Conservation (phyloP, 2,888 invertebrate species). For the Mellilla xanthometata region DNA sequence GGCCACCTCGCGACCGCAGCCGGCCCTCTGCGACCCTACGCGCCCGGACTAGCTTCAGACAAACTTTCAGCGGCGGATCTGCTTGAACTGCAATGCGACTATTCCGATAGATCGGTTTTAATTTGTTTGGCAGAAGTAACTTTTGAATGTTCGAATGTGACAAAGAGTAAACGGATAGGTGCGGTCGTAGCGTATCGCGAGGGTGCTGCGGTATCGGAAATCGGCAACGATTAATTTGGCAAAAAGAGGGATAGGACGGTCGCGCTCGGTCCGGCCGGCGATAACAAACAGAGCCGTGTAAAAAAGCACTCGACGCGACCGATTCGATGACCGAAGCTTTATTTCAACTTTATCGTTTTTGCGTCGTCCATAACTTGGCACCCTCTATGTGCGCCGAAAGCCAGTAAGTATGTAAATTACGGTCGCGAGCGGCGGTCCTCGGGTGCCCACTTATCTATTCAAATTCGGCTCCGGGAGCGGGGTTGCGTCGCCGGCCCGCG, state of each 20-base stretch:
- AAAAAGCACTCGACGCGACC: constrained; percentile 68
- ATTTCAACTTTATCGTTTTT: constrained; percentile 81
- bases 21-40: constrained; percentile 39
- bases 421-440: constrained; percentile 77
- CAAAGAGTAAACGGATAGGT: constrained; percentile 28
- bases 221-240: constrained; percentile 55
- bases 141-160: too few relatives aligned
- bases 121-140: too few relatives aligned
- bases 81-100: constrained; percentile 38
- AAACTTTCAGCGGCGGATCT: constrained; percentile 29
- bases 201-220: constrained; percentile 24
- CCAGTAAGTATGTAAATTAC: constrained; percentile 83
- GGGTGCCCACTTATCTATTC: constrained; percentile 82
- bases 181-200: constrained; percentile 9
- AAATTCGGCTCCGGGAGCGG: constrained; percentile 76
- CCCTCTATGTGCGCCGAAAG: constrained; percentile 75
- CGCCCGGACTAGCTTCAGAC: too few relatives aligned
- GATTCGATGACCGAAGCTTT: constrained; percentile 76
- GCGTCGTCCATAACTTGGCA: constrained; percentile 77
- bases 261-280: constrained; percentile 37
- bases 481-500: constrained; percentile 77
- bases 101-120: constrained; percentile 41
- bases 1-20: constrained; percentile 46
- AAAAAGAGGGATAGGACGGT: constrained; percentile 45
- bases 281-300: constrained; percentile 71